Percentiles rank a stretch among this genome's conserved stretches.
Conservation (phyloP, 2,797 vertebrate genomes). For the Phalloptychus januarius region DNA sequence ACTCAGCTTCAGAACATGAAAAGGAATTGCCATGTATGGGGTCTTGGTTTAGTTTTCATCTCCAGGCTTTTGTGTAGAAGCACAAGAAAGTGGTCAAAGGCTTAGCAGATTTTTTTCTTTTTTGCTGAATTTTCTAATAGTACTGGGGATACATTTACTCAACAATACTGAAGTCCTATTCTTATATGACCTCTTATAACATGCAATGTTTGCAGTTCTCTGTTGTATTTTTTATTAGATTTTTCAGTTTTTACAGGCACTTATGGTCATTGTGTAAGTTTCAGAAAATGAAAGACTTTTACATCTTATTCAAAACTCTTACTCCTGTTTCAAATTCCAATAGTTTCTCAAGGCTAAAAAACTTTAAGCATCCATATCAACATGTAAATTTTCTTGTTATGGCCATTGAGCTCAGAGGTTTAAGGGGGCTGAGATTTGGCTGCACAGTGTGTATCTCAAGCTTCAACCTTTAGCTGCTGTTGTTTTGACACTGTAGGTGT, state of each 20-base stretch:
- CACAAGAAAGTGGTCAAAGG: conserved; percentile 67
- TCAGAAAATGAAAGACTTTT: not conserved
- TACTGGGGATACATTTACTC: conserved; percentile 58
- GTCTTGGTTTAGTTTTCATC: conserved; percentile 65
- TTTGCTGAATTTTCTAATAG: conserved; percentile 49
- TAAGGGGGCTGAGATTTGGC: conserved; percentile 47
- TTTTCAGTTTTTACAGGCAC: not conserved
- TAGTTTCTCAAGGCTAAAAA: conserved; percentile 23
- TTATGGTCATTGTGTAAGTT: not conserved
- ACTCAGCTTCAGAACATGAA: conserved; percentile 65
- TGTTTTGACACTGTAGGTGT: conserved; percentile 63
- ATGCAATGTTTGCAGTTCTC: conserved; percentile 27
- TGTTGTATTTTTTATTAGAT: not conserved
- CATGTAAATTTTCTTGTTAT: conserved; percentile 42
- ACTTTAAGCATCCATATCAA: conserved; percentile 41
- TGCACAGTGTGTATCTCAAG: conserved; percentile 34
- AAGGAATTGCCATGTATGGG: conserved; percentile 62
- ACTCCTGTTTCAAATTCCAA: conserved; percentile 13
- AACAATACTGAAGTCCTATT: conserved; percentile 54
- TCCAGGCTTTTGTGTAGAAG: conserved; percentile 66
- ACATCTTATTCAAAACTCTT: conserved; percentile 10
- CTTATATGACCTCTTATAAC: conserved; percentile 24
- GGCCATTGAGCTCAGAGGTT: conserved; percentile 45
- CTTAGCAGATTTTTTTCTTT: conserved; percentile 52
- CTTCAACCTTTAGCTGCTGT: conserved; percentile 57